A percentile compares a stretch with the other conserved stretches of the same genome.
phyloP scores from a whole-genome alignment of 2,797 vertebrate species.

The Rhinogobio ventralis region DNA sequence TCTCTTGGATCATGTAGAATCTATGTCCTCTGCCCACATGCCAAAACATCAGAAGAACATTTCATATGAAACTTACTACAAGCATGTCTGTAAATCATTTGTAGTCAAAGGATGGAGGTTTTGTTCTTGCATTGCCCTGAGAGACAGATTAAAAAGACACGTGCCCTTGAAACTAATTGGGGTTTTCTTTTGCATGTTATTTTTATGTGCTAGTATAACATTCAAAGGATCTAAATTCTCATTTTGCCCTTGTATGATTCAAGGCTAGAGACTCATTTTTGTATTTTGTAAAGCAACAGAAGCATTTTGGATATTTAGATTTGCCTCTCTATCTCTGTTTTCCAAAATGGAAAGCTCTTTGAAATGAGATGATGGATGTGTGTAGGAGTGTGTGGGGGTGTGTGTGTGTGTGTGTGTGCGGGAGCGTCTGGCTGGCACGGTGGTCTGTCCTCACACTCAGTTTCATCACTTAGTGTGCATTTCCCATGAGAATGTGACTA shows the following conservation, averaged over 20 bases:
- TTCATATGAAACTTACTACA: neutral
- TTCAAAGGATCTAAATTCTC: neutral
- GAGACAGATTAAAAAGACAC: conserved; percentile 6
- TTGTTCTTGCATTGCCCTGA: neutral
- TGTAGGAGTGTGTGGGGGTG: conserved; percentile 36
- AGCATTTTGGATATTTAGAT: neutral
- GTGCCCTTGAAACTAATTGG: neutral
- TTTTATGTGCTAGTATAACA: neutral
- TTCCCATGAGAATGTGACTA: conserved; percentile 57
- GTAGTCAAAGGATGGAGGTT: conserved; percentile 7
- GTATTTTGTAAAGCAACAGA: conserved; percentile 23
- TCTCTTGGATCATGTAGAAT: conserved; percentile 33
- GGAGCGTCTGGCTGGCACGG: conserved; percentile 52
- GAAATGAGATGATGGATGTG: conserved; percentile 46
- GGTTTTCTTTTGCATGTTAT: neutral
- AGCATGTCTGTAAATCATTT: neutral
- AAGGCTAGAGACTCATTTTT: conserved; percentile 13
- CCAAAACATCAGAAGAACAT: conserved; percentile 5
- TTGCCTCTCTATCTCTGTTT: neutral
- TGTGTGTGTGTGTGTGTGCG: neutral
- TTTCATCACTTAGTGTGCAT: conserved; percentile 51
- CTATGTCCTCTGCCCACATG: conserved; percentile 23
- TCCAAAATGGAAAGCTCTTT: conserved; percentile 37
- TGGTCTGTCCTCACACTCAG: conserved; percentile 50
- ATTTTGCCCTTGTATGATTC: neutral